Evolutionary conservation across 2,797 vertebrate species (phyloP).

Genomic region (Microctenopoma steveboyesi): DNA sequence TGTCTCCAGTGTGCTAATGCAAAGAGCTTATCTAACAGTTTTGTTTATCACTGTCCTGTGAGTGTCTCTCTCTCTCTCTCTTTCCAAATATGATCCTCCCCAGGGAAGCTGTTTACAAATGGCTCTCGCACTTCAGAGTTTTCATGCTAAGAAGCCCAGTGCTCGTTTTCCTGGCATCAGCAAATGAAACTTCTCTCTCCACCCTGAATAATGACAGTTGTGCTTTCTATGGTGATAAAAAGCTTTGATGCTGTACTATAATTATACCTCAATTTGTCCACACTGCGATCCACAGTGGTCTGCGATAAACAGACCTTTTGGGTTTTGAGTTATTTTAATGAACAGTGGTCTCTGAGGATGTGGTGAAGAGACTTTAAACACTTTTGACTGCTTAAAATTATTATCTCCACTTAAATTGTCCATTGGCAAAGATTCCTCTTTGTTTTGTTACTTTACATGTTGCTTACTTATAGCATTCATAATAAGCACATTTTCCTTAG

Average conservation of each 20-base stretch:
- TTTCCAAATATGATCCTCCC: conserved; percentile 49
- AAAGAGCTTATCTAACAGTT: conserved; percentile 31
- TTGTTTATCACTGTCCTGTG: conserved; percentile 39
- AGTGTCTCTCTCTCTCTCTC: conserved; percentile 25
- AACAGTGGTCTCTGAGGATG: conserved; percentile 54
- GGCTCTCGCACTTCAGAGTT: conserved; percentile 42
- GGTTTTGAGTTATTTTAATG: conserved; percentile 64
- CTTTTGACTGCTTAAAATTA: conserved; percentile 44
- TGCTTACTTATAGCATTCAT: neutral
- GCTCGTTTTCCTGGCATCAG: conserved; percentile 50
- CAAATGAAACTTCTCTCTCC: conserved; percentile 36
- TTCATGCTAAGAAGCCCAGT: conserved; percentile 40
- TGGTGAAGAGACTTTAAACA: conserved; percentile 56
- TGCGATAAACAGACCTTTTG: conserved; percentile 64
- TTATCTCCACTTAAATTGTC: conserved; percentile 12
- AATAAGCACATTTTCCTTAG: too few relatives aligned
- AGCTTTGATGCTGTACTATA: conserved; percentile 55
- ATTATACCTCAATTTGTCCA: conserved; percentile 68
- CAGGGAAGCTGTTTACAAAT: conserved; percentile 52
- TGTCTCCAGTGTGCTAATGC: conserved; percentile 27
- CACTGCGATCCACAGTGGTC: conserved; percentile 28
- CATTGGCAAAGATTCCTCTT: neutral
- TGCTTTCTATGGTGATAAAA: conserved; percentile 54
- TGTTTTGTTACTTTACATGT: neutral
- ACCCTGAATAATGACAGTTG: conserved; percentile 48